Percentiles rank a stretch among this genome's conserved stretches.
Evolutionary conservation across 2,797 vertebrate species (phyloP).

Genomic region (Perodicticus potto): DNA sequence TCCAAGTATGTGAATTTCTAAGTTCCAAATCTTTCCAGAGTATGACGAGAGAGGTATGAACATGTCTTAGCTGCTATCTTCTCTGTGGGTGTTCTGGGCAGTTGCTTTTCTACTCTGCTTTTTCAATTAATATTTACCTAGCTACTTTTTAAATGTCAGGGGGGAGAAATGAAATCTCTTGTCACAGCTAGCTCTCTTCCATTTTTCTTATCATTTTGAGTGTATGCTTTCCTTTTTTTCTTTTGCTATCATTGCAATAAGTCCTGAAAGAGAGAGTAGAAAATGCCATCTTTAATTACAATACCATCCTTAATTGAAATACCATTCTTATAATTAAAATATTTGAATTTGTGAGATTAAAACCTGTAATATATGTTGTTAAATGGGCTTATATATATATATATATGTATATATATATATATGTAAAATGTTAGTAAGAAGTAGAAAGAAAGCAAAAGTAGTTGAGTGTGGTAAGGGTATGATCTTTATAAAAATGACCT

Average conservation of each 20-base stretch:
- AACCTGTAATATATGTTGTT: neutral
- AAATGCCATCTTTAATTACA: neutral
- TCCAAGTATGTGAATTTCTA: neutral
- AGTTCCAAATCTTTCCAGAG: neutral
- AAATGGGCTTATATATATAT: neutral
- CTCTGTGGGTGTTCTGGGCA: neutral
- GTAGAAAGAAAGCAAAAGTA: neutral
- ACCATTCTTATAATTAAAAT: neutral
- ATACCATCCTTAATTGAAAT: neutral
- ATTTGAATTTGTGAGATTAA: neutral
- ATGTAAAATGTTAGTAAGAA: neutral
- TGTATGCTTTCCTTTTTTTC: neutral
- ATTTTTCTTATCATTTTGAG: conserved; percentile 23
- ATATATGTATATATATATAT: too few relatives aligned
- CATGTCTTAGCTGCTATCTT: neutral
- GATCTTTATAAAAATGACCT: neutral
- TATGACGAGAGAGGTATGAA: neutral
- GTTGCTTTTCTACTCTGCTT: neutral
- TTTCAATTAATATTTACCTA: conserved; percentile 25
- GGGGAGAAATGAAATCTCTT: neutral
- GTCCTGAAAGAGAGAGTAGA: neutral
- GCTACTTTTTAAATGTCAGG: neutral
- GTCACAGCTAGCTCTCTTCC: neutral
- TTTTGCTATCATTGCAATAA: neutral
- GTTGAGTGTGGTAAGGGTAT: neutral